A percentile compares a stretch with the other conserved stretches of the same genome.
Conservation (phyloP, 1,140 invertebrate genomes). For the Calycopis cecrops region DNA sequence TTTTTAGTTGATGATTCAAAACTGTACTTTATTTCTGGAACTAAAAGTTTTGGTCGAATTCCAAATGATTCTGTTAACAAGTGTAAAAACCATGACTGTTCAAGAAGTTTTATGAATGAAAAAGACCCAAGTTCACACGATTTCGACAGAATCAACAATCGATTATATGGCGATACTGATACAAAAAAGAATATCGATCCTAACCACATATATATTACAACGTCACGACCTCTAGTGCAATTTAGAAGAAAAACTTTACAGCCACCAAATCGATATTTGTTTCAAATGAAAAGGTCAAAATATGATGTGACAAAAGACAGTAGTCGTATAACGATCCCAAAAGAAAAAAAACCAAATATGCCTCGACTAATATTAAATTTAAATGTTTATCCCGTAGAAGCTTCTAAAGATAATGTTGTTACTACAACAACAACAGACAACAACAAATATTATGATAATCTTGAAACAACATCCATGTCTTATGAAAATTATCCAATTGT, state of each 20-base stretch:
- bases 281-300: conserved; percentile 30
- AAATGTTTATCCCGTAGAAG: not conserved
- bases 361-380: not conserved
- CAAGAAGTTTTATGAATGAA: conserved; percentile 6
- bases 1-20: conserved; percentile 59
- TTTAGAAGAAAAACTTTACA: conserved; percentile 49
- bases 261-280: conserved; percentile 30
- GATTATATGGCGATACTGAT: conserved; percentile 11
- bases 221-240: conserved; percentile 41
- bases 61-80: not conserved
- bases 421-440: conserved; percentile 20
- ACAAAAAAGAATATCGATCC: conserved; percentile 21
- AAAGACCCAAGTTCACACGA: not conserved
- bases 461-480: conserved; percentile 17
- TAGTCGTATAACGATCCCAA: not conserved
- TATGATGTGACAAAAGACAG: conserved; percentile 21
- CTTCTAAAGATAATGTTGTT: not conserved
- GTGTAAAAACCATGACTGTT: conserved; percentile 1
- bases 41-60: not conserved
- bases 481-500: not conserved
- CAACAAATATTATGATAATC: conserved; percentile 27
- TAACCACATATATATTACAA: conserved; percentile 56
- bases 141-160: not conserved
- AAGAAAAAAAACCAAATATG: not conserved
- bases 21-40: conserved; percentile 1